Evolutionary conservation across 2,888 invertebrate species (phyloP).

Genomic region (Patella ulyssiponensis): DNA sequence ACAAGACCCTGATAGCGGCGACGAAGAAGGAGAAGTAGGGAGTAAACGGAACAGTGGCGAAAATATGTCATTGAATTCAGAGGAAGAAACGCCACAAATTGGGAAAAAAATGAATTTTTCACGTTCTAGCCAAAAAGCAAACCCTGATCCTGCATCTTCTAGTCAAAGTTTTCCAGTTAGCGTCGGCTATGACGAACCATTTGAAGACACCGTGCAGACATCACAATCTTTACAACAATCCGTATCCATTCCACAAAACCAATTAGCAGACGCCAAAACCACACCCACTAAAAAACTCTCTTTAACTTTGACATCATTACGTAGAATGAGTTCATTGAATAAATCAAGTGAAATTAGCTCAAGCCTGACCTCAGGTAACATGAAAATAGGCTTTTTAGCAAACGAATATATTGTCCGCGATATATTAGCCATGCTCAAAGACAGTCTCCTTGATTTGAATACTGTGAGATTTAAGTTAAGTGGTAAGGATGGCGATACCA

Average conservation of each 20-base stretch:
- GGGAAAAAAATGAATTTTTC: conserved; percentile 6
- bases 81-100: conserved; percentile 31
- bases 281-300: background rate
- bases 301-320: background rate
- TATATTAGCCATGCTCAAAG: conserved; percentile 61
- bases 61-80: conserved; percentile 36
- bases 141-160: conserved; percentile 1
- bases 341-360: background rate
- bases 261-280: background rate
- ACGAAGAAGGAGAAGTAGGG: conserved; percentile 45
- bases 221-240: conserved; percentile 8
- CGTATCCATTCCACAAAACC: conserved; percentile 12
- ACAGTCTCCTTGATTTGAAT: conserved; percentile 61
- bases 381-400: conserved; percentile 55
- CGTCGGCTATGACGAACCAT: conserved; percentile 52
- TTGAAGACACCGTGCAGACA: conserved; percentile 25
- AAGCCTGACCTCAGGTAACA: conserved; percentile 17
- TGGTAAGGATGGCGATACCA: conserved; percentile 46
- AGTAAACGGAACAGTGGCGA: conserved; percentile 37
- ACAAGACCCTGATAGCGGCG: conserved; percentile 71
- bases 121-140: conserved; percentile 10
- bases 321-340: background rate
- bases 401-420: conserved; percentile 66
- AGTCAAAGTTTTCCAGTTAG: conserved; percentile 28
- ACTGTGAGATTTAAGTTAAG: conserved; percentile 51